Base-by-base conservation (phyloP, 2,888 invertebrate species). In the Tromatobia lineatoria region DNA sequence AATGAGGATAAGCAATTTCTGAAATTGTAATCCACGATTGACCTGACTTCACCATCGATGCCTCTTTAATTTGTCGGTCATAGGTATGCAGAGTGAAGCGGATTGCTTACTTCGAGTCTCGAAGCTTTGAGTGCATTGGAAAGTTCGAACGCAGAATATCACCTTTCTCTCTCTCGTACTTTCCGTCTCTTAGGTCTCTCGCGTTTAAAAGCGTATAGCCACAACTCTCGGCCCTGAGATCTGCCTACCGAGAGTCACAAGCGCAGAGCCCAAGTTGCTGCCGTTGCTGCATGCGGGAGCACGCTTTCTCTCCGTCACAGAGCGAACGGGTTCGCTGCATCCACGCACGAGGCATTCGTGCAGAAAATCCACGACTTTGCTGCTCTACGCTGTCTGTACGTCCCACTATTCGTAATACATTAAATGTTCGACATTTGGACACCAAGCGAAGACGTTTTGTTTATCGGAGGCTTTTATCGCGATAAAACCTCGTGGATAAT, bases 91-190 rank as follows among this genome's bases (percentile, higher is more conserved):
- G 64, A 38, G 47, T 47, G 45, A 67, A 67, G 45, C 47, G 67
- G 38, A 3, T 64, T 42, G 20, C n/a, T 13, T 15, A 47, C 67
- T 15, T 29, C 18, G 29, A 69, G 73, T 23, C 25, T 18, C 71
- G 71, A 80, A 76, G 67, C 80, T 50, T 76, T 80, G 61, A 71
- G 77, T 73, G 80, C 80, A 74, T 78, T 78, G 80, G 83, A 84
- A 83, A 80, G 83, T 84, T 80, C 77, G 77, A 64, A 78, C 77
- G 73, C 77, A 78, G 47, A 74, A 73, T 73, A 29, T 57, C 67
- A 73, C 73, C 73, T 73, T 78, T 45, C 61, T 52, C 69, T 69
- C 71, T 64, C 64, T 52, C 59, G 52, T 47, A 70, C 59, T 52
- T 29, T 34, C 34, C 74, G 59, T 71, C 54, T 61, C 20, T 38